phyloP scores from a whole-genome alignment of 2,888 invertebrate genomes.

The Boloria euphrosyne region DNA sequence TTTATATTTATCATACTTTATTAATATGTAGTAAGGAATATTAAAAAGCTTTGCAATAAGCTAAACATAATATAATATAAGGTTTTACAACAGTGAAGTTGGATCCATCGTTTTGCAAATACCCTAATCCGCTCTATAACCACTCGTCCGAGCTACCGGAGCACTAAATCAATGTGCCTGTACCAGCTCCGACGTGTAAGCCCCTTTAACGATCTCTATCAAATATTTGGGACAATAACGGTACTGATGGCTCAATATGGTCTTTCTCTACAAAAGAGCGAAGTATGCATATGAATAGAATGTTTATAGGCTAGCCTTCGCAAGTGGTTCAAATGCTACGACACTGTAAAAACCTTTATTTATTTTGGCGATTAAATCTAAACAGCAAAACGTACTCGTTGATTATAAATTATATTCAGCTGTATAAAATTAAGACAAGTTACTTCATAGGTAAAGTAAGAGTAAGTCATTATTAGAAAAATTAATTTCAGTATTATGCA shows the following conservation, averaged over 20 bases:
- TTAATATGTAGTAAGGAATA: too few species aligned
- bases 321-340: too few species aligned
- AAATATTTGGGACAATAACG: constrained; percentile 18
- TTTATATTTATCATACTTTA: too few species aligned
- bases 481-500: too few species aligned
- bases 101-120: constrained; percentile 13
- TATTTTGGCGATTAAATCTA: too few species aligned
- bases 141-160: constrained; percentile 18
- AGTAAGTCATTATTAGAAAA: too few species aligned
- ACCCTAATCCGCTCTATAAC: constrained; percentile 13
- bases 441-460: too few species aligned
- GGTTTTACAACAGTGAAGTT: constrained; percentile 10
- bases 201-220: constrained; percentile 20
- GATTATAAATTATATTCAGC: too few species aligned
- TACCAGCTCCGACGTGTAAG: constrained; percentile 16
- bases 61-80: constrained; percentile 3
- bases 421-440: too few species aligned
- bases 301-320: background rate
- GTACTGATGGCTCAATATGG: background rate
- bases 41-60: background rate
- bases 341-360: too few species aligned
- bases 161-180: constrained; percentile 23
- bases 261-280: constrained; percentile 2
- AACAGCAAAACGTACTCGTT: too few species aligned
- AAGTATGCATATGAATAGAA: background rate